Percentiles rank a stretch among this genome's conserved stretches.
Conservation (phyloP, 1,140 invertebrate genomes). For the Brachionus sp. region DNA sequence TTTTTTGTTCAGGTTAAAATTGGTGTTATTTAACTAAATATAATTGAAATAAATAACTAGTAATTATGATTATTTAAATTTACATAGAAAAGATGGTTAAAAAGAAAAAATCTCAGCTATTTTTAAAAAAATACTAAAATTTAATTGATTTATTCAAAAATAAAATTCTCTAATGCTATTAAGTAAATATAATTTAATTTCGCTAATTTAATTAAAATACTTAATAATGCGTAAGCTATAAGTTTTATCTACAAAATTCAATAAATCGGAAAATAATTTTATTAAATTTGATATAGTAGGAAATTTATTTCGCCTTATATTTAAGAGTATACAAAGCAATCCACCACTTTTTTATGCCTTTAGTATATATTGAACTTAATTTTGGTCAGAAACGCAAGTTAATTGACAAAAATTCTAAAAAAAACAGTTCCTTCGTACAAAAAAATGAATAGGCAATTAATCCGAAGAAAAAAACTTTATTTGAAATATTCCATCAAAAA, state of each 20-base stretch:
- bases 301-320: background rate
- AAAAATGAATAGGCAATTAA: background rate
- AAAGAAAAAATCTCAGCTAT: background rate
- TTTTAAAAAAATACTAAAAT: background rate
- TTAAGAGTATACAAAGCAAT: background rate
- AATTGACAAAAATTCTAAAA: background rate
- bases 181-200: background rate
- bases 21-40: background rate
- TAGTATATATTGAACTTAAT: background rate
- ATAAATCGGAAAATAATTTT: background rate
- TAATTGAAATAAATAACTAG: background rate
- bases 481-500: background rate
- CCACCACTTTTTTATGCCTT: background rate
- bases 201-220: background rate
- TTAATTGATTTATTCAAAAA: background rate
- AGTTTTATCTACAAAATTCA: background rate
- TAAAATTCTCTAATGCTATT: background rate
- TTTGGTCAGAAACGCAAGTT: background rate
- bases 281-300: background rate
- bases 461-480: background rate
- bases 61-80: background rate
- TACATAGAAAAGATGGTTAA: background rate
- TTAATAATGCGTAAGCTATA: background rate
- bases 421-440: background rate
- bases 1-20: background rate